Conservation (phyloP, 1,140 invertebrate species). For the Liolophura sinensis region DNA sequence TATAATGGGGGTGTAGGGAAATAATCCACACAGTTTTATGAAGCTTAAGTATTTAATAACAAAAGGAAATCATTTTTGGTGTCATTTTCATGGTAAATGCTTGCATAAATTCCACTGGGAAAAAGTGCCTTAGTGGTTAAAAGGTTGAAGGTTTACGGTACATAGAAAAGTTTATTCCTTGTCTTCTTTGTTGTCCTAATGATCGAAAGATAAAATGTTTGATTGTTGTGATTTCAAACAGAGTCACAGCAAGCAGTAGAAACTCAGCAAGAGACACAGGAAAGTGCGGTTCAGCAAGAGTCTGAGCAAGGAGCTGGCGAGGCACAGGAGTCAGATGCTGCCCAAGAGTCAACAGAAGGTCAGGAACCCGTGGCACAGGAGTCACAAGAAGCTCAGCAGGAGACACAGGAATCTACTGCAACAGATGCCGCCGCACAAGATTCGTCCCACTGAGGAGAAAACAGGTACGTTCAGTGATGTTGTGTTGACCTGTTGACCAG, state of each 20-base stretch:
- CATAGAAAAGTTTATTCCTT: not conserved
- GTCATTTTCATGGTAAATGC: too few relatives aligned
- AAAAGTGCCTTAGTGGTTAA: too few relatives aligned
- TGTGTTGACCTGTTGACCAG: too few relatives aligned
- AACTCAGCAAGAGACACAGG: constrained; percentile 6
- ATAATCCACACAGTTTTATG: too few relatives aligned
- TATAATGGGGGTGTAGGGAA: constrained; percentile 6
- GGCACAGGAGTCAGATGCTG: constrained; percentile 6
- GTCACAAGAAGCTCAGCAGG: not conserved
- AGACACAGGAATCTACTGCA: not conserved
- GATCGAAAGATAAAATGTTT: not conserved
- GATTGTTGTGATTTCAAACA: not conserved
- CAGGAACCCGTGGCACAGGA: constrained; percentile 3
- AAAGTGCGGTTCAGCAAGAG: constrained; percentile 2
- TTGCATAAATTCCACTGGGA: too few relatives aligned
- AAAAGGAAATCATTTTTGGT: too few relatives aligned
- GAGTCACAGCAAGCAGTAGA: constrained; percentile 11
- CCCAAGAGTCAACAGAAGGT: constrained; percentile 10
- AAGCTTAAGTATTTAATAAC: too few relatives aligned
- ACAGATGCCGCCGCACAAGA: too few relatives aligned
- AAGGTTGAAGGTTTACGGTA: not conserved
- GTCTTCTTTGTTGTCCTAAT: not conserved
- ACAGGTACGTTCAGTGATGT: too few relatives aligned
- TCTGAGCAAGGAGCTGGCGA: constrained; percentile 1
- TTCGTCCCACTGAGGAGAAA: too few relatives aligned